phyloP scores from a whole-genome alignment of 2,797 vertebrate species.

The Orientallactaga sibirica region DNA sequence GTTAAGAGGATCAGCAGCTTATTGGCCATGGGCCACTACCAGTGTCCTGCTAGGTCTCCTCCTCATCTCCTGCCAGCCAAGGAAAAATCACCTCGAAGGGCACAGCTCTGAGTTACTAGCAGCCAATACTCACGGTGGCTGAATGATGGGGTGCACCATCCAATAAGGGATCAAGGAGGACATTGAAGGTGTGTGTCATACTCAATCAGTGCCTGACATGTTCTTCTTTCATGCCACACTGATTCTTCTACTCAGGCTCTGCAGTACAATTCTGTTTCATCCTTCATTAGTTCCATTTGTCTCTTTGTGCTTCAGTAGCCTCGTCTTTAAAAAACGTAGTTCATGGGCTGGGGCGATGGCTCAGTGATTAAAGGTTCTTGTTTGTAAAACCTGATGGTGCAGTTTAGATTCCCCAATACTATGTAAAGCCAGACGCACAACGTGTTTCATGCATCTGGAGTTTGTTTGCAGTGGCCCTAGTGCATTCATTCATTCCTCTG shows the following conservation, averaged over 20 bases:
- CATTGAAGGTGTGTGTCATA: not conserved
- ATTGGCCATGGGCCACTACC: not conserved
- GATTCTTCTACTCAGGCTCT: not conserved
- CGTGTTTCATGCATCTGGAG: no score
- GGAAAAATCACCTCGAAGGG: not conserved
- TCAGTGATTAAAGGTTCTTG: no score
- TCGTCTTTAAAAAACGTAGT: conserved; percentile 33
- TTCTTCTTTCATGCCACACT: not conserved
- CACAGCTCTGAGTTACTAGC: not conserved
- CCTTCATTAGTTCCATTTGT: not conserved
- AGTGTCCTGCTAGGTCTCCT: not conserved
- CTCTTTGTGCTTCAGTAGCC: not conserved
- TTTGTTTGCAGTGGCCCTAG: no score
- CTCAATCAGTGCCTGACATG: not conserved
- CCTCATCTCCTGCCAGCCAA: not conserved
- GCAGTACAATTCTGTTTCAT: not conserved
- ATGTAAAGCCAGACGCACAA: no score
- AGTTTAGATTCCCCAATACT: no score
- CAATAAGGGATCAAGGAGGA: not conserved
- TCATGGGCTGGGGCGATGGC: no score
- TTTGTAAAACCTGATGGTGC: no score
- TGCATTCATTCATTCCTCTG: no score
- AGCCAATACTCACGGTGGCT: not conserved
- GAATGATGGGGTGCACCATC: not conserved
- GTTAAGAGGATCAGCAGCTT: not conserved